Evolutionary conservation across 2,113 vertebrate species (phyloP).

Genomic region (Macroglossus sobrinus): DNA sequence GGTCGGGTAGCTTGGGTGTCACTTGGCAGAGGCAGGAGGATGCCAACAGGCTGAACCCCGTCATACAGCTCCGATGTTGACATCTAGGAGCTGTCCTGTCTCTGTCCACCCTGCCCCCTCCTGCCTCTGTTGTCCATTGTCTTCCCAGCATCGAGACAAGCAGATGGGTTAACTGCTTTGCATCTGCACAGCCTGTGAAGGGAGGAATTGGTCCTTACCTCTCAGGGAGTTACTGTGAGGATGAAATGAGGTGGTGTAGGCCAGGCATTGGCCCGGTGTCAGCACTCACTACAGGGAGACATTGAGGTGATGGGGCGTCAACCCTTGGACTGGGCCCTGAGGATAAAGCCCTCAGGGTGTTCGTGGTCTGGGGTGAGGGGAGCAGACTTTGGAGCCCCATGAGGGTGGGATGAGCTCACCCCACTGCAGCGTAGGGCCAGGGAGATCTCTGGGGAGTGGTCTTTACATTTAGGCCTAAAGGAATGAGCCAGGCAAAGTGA

Average conservation of each 20-base stretch:
- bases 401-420: background rate
- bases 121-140: accelerated
- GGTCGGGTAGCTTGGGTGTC: background rate
- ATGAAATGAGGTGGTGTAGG: background rate
- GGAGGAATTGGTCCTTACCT: background rate
- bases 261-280: background rate
- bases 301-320: background rate
- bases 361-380: background rate
- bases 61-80: background rate
- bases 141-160: background rate
- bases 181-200: background rate
- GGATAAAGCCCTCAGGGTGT: background rate
- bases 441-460: background rate
- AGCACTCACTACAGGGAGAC: background rate
- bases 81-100: background rate
- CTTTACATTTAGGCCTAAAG: background rate
- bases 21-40: background rate
- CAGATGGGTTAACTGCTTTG: background rate
- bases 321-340: background rate
- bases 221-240: background rate
- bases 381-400: background rate
- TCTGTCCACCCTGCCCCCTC: background rate
- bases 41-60: background rate
- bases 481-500: background rate
- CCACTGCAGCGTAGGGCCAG: background rate